These are phyloP conservation scores for Cottoperca gobio DNA, from an alignment of 2,797 vertebrate species.

Conservation along the genomic window DNA sequence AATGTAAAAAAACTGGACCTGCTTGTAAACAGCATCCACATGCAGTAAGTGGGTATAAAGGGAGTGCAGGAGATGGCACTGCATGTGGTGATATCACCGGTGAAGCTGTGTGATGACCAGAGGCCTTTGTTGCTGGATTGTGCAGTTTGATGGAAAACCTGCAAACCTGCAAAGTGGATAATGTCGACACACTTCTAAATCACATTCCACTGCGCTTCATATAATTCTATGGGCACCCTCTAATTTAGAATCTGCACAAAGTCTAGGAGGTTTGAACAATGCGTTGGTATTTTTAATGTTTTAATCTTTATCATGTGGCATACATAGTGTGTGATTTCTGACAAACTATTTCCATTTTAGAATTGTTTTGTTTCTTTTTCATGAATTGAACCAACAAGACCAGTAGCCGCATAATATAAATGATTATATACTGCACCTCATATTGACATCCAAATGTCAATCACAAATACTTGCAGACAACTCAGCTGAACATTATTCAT, in stretches of 20 bases:
- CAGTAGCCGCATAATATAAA: too few relatives aligned
- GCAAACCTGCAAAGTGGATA: slow-evolving; percentile 1
- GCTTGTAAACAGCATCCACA: not conserved
- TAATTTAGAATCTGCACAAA: not conserved
- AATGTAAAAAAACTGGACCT: not conserved
- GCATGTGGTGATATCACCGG: slow-evolving; percentile 12
- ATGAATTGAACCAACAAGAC: not conserved
- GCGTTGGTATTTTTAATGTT: too few relatives aligned
- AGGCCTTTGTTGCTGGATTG: not conserved
- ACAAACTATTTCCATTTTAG: not conserved
- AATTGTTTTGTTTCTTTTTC: too few relatives aligned
- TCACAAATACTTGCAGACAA: not conserved
- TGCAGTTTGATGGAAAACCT: not conserved
- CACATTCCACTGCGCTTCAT: not conserved
- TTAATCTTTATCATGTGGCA: not conserved
- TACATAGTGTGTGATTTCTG: not conserved
- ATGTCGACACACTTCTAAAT: slow-evolving; percentile 8
- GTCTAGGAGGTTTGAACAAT: too few relatives aligned
- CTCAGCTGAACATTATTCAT: not conserved
- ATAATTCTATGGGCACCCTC: not conserved
- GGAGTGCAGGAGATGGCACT: not conserved
- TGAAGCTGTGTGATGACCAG: slow-evolving; percentile 14
- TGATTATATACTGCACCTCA: too few relatives aligned
- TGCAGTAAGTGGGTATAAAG: not conserved
- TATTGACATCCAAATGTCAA: not conserved